Conservation (phyloP, 2,113 vertebrate species). For the Cnemophilus loriae region DNA sequence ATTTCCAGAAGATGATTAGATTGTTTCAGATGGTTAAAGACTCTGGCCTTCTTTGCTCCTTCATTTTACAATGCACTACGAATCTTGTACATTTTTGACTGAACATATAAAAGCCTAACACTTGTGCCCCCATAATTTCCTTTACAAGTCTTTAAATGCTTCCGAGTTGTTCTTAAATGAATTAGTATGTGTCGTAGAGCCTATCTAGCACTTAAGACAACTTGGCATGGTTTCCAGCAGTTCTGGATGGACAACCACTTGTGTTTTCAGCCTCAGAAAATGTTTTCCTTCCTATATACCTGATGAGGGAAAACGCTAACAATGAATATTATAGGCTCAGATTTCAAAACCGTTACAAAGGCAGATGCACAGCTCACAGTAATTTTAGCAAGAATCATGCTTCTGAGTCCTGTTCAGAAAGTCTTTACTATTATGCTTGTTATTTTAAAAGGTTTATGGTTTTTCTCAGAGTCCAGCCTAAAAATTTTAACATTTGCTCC, state of each 20-base stretch:
- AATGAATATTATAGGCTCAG: neutral
- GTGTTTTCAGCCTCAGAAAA: neutral
- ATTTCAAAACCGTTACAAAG: neutral
- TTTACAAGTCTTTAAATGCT: neutral
- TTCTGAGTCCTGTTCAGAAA: neutral
- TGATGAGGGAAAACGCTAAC: neutral
- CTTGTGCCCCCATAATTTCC: neutral
- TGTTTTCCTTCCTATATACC: neutral
- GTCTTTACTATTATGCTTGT: neutral
- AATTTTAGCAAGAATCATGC: neutral
- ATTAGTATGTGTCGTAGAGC: neutral
- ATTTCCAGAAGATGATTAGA: neutral
- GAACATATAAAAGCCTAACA: neutral
- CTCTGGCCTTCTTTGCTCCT: neutral
- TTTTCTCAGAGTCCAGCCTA: neutral
- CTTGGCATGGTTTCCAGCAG: neutral
- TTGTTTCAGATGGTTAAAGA: slow-evolving; percentile 3
- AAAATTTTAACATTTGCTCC: neutral
- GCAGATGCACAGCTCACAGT: neutral
- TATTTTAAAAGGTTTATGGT: neutral
- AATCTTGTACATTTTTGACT: neutral
- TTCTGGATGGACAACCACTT: neutral
- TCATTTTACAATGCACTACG: neutral
- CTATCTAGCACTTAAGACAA: neutral
- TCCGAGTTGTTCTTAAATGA: neutral